Percentiles rank a stretch among this genome's conserved stretches.
Conservation (phyloP, 1,140 invertebrate genomes). For the Platyscapa corneri region DNA sequence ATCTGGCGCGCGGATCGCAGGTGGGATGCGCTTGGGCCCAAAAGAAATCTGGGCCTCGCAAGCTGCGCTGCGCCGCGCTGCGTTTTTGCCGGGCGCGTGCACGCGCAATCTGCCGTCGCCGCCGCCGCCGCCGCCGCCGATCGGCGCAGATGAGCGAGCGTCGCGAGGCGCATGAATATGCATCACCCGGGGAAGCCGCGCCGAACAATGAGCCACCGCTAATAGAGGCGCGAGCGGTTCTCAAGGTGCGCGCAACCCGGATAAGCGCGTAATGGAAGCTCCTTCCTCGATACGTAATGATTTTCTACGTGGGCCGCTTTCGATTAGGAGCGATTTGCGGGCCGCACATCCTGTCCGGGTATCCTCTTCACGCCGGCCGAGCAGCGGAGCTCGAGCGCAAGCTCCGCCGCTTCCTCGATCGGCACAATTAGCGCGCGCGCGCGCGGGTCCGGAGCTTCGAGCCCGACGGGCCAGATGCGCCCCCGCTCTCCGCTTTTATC, state of each 20-base stretch:
- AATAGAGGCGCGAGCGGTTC: not conserved
- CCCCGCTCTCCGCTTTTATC: too few relatives aligned
- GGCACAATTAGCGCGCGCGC: too few relatives aligned
- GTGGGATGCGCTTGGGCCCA: not conserved
- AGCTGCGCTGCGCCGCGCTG: not conserved
- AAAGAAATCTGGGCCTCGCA: slow-evolving; percentile 49
- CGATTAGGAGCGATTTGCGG: not conserved
- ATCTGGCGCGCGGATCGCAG: slow-evolving; percentile 14
- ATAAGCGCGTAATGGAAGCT: not conserved
- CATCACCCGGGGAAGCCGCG: not conserved
- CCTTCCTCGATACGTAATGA: not conserved
- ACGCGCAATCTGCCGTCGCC: not conserved
- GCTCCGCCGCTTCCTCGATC: not conserved
- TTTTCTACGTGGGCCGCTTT: not conserved
- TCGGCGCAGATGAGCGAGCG: not conserved
- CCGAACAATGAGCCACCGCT: not conserved
- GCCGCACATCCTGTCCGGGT: not conserved
- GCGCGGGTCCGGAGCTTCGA: too few relatives aligned
- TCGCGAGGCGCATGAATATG: slow-evolving; percentile 14
- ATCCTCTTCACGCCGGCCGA: not conserved
- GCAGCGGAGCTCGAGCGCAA: not conserved
- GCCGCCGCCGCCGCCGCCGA: not conserved
- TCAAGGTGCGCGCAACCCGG: not conserved
- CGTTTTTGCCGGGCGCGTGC: not conserved
- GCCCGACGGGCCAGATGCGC: too few relatives aligned